Evolutionary conservation across 2,888 invertebrate species (phyloP).

Genomic region (Plagiodera versicolora): DNA sequence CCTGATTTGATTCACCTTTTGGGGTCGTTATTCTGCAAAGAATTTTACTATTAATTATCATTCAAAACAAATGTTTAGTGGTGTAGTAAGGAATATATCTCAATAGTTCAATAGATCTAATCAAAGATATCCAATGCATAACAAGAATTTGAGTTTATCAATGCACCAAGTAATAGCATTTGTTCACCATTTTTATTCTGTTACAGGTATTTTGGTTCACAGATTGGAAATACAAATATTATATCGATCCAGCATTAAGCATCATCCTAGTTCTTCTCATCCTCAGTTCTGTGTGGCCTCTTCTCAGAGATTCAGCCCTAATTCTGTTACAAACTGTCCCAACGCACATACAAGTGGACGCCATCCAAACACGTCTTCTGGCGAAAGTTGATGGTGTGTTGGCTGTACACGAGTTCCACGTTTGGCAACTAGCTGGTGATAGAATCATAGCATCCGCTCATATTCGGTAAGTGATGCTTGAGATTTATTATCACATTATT

Average conservation of each 20-base stretch:
- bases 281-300: conserved; percentile 86
- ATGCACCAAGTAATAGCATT: neutral
- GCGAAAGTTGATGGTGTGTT: conserved; percentile 92
- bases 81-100: too few species aligned
- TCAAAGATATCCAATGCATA: too few species aligned
- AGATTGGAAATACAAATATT: conserved; percentile 78
- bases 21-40: too few species aligned
- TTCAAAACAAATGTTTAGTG: too few species aligned
- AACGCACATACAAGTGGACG: conserved; percentile 93
- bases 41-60: too few species aligned
- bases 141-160: too few species aligned
- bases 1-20: too few species aligned
- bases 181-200: conserved; percentile 37
- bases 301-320: conserved; percentile 89
- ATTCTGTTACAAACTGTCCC: conserved; percentile 98
- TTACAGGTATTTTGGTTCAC: conserved; percentile 68
- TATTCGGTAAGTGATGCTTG: conserved; percentile 76
- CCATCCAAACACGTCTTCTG: conserved; percentile 82
- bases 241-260: conserved; percentile 94
- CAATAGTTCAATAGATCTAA: too few species aligned
- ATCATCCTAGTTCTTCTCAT: conserved; percentile 86
- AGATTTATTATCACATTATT: too few species aligned
- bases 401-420: conserved; percentile 97
- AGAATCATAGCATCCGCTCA: conserved; percentile 97
- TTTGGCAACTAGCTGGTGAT: conserved; percentile 97